These are phyloP conservation scores for Notodonta ziczac DNA, from an alignment of 2,888 invertebrate genomes.

Conservation along the genomic window DNA sequence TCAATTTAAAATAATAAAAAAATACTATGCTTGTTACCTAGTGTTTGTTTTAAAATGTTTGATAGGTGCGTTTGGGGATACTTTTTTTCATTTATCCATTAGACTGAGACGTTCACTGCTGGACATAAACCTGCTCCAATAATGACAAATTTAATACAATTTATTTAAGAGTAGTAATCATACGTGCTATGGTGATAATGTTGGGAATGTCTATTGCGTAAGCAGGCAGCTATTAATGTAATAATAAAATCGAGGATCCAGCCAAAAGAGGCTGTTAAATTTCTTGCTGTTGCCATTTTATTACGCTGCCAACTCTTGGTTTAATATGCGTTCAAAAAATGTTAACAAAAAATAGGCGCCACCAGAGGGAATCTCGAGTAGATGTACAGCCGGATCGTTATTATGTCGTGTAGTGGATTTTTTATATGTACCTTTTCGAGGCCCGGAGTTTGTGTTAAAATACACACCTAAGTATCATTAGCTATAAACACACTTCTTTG, in stretches of 20 bases:
- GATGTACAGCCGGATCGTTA: conserved; percentile 67
- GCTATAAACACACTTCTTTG: conserved; percentile 82
- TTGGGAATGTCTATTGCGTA: conserved; percentile 22
- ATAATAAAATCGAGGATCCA: conserved; percentile 61
- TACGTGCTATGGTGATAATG: neutral
- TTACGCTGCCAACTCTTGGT: conserved; percentile 71
- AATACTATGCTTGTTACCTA: neutral
- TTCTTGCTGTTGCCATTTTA: conserved; percentile 80
- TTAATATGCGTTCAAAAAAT: conserved; percentile 76
- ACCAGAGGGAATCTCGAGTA: conserved; percentile 62
- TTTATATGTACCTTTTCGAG: conserved; percentile 72
- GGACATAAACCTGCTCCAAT: too few species aligned
- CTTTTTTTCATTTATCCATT: too few species aligned
- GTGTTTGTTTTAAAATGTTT: too few species aligned
- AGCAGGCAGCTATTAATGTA: conserved; percentile 38
- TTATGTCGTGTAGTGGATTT: conserved; percentile 75
- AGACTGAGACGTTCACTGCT: too few species aligned
- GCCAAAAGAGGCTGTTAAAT: conserved; percentile 74
- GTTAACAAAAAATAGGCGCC: conserved; percentile 82
- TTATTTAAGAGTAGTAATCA: too few species aligned
- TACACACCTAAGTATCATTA: conserved; percentile 84
- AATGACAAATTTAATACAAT: too few species aligned
- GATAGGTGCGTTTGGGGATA: too few species aligned
- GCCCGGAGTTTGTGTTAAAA: conserved; percentile 80
- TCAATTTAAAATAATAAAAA: neutral